Evolutionary conservation across 2,888 invertebrate genomes (phyloP).

Genomic region (Mythimna impura): DNA sequence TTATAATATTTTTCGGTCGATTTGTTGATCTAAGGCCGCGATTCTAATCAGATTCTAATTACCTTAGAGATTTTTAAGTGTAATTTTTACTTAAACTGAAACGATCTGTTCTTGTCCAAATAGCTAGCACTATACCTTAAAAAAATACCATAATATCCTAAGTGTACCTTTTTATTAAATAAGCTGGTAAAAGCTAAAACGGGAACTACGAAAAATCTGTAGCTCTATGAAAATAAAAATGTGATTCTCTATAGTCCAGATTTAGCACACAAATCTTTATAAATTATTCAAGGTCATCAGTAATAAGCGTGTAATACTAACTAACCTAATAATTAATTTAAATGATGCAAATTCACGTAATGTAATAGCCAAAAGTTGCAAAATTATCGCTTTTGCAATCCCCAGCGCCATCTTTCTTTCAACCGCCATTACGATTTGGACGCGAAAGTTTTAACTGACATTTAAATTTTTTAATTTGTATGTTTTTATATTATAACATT

Average conservation of each 20-base stretch:
- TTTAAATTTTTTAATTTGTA: conserved; percentile 6
- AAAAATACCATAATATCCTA: too few species aligned
- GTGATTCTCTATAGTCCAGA: neutral
- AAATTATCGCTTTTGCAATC: conserved; percentile 28
- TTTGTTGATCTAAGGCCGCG: neutral
- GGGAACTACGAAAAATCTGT: neutral
- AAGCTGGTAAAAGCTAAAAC: neutral
- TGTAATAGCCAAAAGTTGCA: conserved; percentile 23
- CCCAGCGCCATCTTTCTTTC: conserved; percentile 54
- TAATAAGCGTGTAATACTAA: conserved; percentile 23
- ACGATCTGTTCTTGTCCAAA: neutral
- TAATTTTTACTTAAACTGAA: neutral
- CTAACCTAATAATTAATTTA: conserved; percentile 15
- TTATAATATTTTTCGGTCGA: neutral
- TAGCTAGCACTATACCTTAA: neutral
- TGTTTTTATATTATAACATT: neutral
- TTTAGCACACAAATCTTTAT: conserved; percentile 14
- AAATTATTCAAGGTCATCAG: conserved; percentile 31
- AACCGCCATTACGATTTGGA: conserved; percentile 30
- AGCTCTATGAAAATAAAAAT: neutral
- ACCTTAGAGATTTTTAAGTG: neutral
- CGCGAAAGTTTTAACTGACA: conserved; percentile 17
- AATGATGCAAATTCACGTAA: conserved; percentile 38
- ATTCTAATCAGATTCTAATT: conserved; percentile 2
- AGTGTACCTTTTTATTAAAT: too few species aligned